Percentiles rank a stretch among this genome's conserved stretches.
These are phyloP conservation scores for Patella caerulea DNA, from an alignment of 2,888 invertebrate species.

Conservation along the genomic window DNA sequence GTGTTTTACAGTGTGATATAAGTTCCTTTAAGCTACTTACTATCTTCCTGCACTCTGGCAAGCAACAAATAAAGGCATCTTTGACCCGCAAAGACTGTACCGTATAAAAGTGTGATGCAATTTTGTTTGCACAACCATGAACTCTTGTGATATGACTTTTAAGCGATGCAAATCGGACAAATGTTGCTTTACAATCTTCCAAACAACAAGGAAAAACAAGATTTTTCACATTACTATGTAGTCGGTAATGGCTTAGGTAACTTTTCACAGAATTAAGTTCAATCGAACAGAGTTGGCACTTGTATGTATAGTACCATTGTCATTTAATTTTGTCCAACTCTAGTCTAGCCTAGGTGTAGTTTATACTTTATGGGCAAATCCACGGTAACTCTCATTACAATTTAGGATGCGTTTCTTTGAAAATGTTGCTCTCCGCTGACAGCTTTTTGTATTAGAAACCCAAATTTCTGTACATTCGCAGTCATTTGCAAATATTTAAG, in stretches of 20 bases:
- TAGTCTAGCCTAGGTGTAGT: too few relatives aligned
- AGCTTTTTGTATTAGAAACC: too few relatives aligned
- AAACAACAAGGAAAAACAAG: neutral
- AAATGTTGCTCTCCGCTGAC: too few relatives aligned
- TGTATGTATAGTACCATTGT: neutral
- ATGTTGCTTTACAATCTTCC: neutral
- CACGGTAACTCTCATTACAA: too few relatives aligned
- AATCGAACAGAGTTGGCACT: neutral
- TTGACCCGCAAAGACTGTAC: neutral
- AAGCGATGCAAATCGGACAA: neutral
- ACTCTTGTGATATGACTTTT: neutral
- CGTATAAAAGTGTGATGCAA: too few relatives aligned
- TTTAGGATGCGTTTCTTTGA: too few relatives aligned
- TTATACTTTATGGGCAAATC: too few relatives aligned
- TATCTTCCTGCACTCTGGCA: neutral
- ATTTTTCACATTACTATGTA: constrained; percentile 4
- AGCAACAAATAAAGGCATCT: neutral
- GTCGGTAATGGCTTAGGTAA: neutral
- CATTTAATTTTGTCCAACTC: too few relatives aligned
- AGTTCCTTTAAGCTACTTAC: neutral
- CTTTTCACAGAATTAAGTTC: neutral
- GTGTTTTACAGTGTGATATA: neutral
- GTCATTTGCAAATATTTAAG: too few relatives aligned
- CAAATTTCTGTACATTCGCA: too few relatives aligned
- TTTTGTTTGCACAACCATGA: neutral